Conservation (phyloP, 2,113 vertebrate genomes). For the Caracal caracal region DNA sequence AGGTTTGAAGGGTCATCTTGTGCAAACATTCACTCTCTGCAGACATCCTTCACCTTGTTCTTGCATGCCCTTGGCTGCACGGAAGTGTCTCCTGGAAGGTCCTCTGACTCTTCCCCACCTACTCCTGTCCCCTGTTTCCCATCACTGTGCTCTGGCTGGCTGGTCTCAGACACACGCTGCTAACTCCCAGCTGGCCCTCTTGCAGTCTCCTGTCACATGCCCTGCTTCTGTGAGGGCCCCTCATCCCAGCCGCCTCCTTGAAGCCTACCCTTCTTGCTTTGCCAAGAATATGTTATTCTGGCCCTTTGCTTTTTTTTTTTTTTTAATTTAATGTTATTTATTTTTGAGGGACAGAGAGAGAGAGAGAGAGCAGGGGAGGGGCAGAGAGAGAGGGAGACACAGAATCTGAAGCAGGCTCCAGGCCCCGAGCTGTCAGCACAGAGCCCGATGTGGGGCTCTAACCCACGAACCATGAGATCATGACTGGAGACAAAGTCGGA, state of each 20-base stretch:
- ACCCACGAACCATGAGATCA: no score
- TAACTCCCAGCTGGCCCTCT: not conserved
- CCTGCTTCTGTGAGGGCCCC: not conserved
- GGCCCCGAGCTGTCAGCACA: no score
- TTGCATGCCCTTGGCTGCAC: not conserved
- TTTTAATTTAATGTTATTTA: no score
- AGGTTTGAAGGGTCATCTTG: not conserved
- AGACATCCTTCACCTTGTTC: not conserved
- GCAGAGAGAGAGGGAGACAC: no score
- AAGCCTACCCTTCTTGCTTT: not conserved
- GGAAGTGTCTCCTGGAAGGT: not conserved
- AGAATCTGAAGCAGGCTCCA: no score
- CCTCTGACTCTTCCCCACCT: not conserved
- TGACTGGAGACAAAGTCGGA: no score
- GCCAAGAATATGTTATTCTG: not conserved
- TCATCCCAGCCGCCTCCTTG: not conserved
- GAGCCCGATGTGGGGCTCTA: no score
- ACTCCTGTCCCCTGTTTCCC: not conserved
- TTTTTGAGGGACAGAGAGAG: no score
- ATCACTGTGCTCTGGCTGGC: not conserved
- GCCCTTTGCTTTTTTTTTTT: not conserved
- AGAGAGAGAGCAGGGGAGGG: no score
- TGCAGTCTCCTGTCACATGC: not conserved
- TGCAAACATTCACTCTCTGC: not conserved
- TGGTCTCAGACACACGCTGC: not conserved